These are phyloP conservation scores for Rhinichthys klamathensis DNA, from an alignment of 2,113 vertebrate genomes.

Conservation along the genomic window DNA sequence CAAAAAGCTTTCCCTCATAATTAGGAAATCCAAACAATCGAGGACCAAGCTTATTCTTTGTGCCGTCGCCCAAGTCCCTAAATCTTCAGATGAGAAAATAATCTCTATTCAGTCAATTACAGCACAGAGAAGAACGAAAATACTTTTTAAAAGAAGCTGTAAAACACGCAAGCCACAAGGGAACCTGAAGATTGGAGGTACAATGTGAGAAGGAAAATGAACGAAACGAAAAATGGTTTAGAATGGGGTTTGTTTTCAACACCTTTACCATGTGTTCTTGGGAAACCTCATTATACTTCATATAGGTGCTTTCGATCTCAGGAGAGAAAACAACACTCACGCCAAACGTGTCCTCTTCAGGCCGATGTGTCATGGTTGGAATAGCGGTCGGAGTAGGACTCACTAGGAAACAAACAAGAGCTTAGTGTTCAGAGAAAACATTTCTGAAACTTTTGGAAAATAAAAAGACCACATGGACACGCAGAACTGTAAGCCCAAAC, in stretches of 20 bases:
- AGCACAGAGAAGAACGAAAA: conserved; percentile 60
- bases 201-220: not conserved
- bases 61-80: not conserved
- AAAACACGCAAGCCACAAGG: conserved; percentile 56
- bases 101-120: conserved; percentile 66
- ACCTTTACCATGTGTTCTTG: not conserved
- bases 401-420: conserved; percentile 53
- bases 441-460: not conserved
- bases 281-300: conserved; percentile 4
- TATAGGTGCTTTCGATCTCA: not conserved
- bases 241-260: conserved; percentile 13
- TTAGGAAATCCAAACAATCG: conserved; percentile 42
- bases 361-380: conserved; percentile 86
- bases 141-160: conserved; percentile 59
- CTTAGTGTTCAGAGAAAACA: not conserved
- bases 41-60: not conserved
- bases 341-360: conserved; percentile 90
- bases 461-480: not conserved
- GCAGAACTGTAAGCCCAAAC: not conserved
- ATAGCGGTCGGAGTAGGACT: conserved; percentile 84
- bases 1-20: conserved; percentile 10
- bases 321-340: conserved; percentile 75
- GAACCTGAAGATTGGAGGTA: conserved; percentile 36
- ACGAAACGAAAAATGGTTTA: conserved; percentile 22
- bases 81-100: conserved; percentile 52